These are phyloP conservation scores for Temnopleurus reevesii DNA, from an alignment of 53 echinoderm and acorn worm genomes.

Conservation along the genomic window DNA sequence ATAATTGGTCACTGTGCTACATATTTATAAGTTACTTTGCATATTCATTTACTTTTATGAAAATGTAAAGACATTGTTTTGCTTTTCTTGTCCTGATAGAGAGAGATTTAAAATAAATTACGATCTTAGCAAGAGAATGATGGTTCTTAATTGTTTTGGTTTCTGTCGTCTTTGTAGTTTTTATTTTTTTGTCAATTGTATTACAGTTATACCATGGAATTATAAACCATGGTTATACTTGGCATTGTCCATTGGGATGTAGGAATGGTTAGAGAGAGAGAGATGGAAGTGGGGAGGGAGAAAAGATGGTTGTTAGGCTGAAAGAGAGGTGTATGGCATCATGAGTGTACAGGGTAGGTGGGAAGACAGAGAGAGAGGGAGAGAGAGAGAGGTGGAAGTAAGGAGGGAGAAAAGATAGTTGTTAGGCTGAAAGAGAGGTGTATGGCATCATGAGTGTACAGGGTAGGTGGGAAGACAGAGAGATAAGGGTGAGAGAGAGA, in stretches of 20 bases:
- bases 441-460: too few species aligned
- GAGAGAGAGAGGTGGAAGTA: background rate
- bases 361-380: background rate
- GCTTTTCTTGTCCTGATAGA: conserved; percentile 32
- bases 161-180: background rate
- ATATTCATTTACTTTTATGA: too few species aligned
- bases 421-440: too few species aligned
- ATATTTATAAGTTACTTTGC: too few species aligned
- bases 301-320: too few species aligned
- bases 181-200: background rate
- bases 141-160: too few species aligned
- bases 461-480: background rate
- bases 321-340: too few species aligned
- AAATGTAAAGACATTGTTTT: background rate
- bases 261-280: background rate
- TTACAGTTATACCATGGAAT: too few species aligned
- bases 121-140: background rate
- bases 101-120: conserved; percentile 3
- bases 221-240: too few species aligned
- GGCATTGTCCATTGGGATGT: background rate
- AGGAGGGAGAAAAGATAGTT: background rate
- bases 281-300: background rate
- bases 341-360: background rate
- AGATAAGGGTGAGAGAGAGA: background rate
- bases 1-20: too few species aligned